Conservation (phyloP, 2,797 vertebrate genomes). For the Cyclura pinguis region DNA sequence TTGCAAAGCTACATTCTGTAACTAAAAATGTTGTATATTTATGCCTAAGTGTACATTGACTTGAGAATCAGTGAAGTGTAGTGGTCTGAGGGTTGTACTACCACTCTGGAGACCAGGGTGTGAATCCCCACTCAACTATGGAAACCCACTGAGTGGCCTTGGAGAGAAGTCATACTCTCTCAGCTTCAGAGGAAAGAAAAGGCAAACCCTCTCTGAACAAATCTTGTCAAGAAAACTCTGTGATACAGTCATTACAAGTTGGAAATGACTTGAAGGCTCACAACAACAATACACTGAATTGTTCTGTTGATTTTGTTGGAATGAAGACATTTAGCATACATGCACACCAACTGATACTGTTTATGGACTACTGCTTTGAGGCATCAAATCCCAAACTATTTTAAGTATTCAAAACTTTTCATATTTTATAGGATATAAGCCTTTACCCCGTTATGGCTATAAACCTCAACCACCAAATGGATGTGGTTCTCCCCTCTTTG, state of each 20-base stretch:
- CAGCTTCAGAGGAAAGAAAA: no score
- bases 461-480: constrained; percentile 93
- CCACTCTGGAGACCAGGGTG: no score
- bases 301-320: background rate
- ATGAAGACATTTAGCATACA: background rate
- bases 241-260: no score
- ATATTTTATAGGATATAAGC: constrained; percentile 87
- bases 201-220: no score
- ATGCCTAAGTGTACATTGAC: background rate
- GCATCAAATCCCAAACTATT: background rate
- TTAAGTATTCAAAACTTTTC: background rate
- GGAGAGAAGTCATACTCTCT: no score
- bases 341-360: background rate
- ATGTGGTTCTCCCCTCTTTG: constrained; percentile 96
- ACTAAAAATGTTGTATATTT: background rate
- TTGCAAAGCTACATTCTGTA: background rate
- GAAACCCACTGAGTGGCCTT: no score
- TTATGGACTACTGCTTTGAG: background rate
- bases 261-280: no score
- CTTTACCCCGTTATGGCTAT: constrained; percentile 86
- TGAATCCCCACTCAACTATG: no score
- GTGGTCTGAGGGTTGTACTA: no score
- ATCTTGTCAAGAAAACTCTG: no score
- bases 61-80: no score
- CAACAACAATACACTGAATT: background rate